A percentile compares a stretch with the other conserved stretches of the same genome.
Evolutionary conservation across 2,797 vertebrate genomes (phyloP).

Genomic region (Syngnathus rostellatus): DNA sequence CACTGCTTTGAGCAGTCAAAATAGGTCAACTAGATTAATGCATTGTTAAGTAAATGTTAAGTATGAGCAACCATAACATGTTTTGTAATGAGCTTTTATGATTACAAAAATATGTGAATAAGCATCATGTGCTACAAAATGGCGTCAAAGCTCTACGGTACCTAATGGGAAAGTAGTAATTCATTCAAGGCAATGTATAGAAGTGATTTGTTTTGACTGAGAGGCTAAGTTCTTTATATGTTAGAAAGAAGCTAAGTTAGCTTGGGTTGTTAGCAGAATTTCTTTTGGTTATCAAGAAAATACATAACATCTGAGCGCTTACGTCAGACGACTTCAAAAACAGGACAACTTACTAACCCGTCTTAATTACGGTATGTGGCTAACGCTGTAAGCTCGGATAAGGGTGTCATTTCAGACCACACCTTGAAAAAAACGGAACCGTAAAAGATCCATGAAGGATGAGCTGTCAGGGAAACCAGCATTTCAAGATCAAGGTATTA

Average conservation of each 20-base stretch:
- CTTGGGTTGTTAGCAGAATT: no score
- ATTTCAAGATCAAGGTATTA: constrained; percentile 32
- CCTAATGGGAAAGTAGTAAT: background rate
- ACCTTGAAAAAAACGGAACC: constrained; percentile 8
- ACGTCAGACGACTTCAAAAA: constrained; percentile 1
- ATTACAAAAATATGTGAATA: background rate
- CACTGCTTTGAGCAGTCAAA: constrained; percentile 3
- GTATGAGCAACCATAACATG: background rate
- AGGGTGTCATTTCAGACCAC: constrained; percentile 12
- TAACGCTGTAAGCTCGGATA: constrained; percentile 6
- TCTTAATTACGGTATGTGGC: background rate
- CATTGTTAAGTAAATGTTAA: background rate
- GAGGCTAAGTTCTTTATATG: no score
- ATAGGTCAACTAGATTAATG: constrained; percentile 1
- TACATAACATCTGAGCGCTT: background rate
- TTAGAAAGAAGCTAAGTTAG: no score
- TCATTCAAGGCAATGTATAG: no score
- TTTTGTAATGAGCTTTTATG: background rate
- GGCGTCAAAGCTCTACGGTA: background rate
- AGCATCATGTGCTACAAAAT: background rate
- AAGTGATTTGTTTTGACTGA: no score
- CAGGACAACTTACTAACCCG: background rate
- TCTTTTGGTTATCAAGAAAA: no score
- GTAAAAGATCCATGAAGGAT: constrained; percentile 15
- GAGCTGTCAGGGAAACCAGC: constrained; percentile 8